Percentiles rank a stretch among this genome's conserved stretches.
These are phyloP conservation scores for Norana najaformis DNA, from an alignment of 2,888 invertebrate species.

Conservation along the genomic window DNA sequence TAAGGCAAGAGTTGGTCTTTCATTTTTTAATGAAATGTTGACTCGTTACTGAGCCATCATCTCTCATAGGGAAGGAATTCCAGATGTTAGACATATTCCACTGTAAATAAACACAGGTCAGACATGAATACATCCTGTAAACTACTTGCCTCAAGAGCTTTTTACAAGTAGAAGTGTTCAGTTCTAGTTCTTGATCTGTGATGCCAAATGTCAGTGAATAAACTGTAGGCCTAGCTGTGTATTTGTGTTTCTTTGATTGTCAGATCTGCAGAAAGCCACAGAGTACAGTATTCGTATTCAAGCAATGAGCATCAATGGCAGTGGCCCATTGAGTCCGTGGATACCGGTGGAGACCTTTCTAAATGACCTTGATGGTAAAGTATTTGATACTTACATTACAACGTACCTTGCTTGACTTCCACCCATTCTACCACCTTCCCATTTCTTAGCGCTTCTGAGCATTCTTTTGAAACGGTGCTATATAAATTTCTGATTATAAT, in stretches of 20 bases:
- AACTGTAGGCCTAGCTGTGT: neutral
- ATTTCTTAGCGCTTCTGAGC: no score
- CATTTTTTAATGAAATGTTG: neutral
- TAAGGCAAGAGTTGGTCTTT: neutral
- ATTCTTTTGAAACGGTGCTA: no score
- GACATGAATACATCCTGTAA: neutral
- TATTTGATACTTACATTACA: neutral
- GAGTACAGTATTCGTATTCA: conserved; percentile 84
- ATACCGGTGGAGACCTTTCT: conserved; percentile 79
- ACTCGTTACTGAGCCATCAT: neutral
- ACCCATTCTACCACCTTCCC: no score
- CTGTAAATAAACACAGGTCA: neutral
- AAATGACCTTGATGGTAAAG: conserved; percentile 78
- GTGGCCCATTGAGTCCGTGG: conserved; percentile 93
- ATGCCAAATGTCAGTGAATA: neutral
- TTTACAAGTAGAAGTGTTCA: neutral
- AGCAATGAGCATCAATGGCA: conserved; percentile 87
- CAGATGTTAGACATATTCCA: neutral
- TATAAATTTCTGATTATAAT: no score
- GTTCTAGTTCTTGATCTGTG: neutral
- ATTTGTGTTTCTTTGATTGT: neutral
- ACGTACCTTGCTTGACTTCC: no score
- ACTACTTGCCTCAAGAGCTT: neutral
- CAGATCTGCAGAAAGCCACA: conserved; percentile 73
- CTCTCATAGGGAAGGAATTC: neutral